Conservation (phyloP, 2,888 invertebrate species). For the Orthosia incerta region DNA sequence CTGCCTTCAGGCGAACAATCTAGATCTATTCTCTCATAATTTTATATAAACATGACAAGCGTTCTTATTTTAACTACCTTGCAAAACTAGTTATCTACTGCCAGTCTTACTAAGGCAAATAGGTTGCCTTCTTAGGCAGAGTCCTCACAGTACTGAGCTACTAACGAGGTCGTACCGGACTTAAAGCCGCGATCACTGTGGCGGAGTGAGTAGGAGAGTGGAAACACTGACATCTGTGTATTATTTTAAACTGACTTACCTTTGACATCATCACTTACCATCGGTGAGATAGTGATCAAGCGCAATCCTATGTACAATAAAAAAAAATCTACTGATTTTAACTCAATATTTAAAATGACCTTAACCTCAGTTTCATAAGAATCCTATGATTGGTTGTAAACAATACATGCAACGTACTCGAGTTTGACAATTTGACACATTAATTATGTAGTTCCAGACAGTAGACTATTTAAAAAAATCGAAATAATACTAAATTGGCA, state of each 20-base stretch:
- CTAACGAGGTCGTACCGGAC: neutral
- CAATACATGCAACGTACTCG: too few species aligned
- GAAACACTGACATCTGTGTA: neutral
- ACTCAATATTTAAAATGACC: neutral
- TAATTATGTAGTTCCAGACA: neutral
- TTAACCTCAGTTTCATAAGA: neutral
- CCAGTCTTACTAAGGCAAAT: too few species aligned
- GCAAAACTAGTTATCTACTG: too few species aligned
- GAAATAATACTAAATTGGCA: neutral
- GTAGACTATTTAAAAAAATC: neutral
- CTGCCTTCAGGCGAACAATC: too few species aligned
- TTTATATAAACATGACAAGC: too few species aligned
- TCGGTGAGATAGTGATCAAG: too few species aligned
- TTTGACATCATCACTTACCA: too few species aligned
- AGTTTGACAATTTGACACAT: neutral
- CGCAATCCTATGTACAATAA: too few species aligned
- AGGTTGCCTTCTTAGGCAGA: too few species aligned
- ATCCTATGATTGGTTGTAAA: neutral
- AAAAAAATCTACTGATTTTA: neutral
- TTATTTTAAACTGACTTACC: neutral
- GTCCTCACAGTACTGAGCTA: too few species aligned
- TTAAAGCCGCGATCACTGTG: neutral
- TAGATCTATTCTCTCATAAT: too few species aligned
- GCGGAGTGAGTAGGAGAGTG: neutral
- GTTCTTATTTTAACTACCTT: too few species aligned